Base-by-base conservation (phyloP, 2,797 vertebrate genomes). In the Toxotes lorentzi region DNA sequence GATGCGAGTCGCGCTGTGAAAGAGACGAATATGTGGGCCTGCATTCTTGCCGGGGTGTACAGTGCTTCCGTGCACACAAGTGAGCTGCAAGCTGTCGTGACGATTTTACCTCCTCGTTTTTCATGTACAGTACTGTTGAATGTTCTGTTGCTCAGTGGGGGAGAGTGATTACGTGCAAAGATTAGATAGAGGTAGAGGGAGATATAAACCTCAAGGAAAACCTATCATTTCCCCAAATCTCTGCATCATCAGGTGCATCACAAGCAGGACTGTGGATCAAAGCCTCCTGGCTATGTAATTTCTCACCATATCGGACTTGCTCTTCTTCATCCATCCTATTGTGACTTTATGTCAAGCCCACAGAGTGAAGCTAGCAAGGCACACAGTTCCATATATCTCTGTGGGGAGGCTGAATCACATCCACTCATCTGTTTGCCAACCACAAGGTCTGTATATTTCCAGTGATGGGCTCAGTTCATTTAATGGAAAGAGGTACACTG, bases 11-110 rank as follows among this genome's bases (percentile, higher is more conserved):
- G 24, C 27, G 64, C 40, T 0, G 74, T 83, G 71, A 84, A 78
- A 77, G 65, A 84, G 69, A 88, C 81, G 70, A 84, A 85, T 85
- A 79, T 63, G 78, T 16, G 48, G 76, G 82, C 45, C 50, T 38
- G 71, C 74, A 66, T 16, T 85, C 66, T 70, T 30, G 74, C 78
- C 67, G 21, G 78, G 71, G 41, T 80, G 76, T 79, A 60, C 64
- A 45, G 79, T 53, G 79, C 73, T 67, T 81, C 30, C 70, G 16
- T 68, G 86, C 81, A 78, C 72, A 82, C 74, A 79, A 91, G 89
- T 91, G 80, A 91, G 91, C 84, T 84, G 82, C 86, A 69, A 86
- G 86, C 91, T 93, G 92, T 91, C 91, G 84, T 34, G 62, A 58
- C 30, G 56, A 67, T 80, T 91, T 90, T 80, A 67, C 73, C 81